Evolutionary conservation across 2,113 vertebrate species (phyloP).

Genomic region (Globicephala melas): DNA sequence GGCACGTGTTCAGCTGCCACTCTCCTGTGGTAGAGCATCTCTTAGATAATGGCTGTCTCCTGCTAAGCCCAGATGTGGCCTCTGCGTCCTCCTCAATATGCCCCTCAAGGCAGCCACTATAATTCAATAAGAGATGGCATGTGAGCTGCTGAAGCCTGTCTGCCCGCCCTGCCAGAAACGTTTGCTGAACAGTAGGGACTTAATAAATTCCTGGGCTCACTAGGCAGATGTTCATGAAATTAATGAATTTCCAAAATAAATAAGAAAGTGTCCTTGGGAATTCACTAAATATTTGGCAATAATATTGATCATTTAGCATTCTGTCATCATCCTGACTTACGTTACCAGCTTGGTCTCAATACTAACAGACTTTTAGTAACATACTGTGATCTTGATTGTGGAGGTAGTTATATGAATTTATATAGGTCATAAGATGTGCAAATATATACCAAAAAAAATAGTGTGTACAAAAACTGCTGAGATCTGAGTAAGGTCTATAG

Average conservation of each 20-base stretch:
- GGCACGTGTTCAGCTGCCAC: background rate
- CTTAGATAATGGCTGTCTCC: background rate
- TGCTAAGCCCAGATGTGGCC: conserved; percentile 39
- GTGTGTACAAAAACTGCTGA: background rate
- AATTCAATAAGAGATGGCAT: conserved; percentile 10
- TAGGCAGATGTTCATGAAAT: conserved; percentile 42
- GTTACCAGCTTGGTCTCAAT: background rate
- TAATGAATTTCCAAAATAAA: conserved; percentile 52
- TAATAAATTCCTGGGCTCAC: conserved; percentile 40
- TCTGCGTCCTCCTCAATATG: background rate
- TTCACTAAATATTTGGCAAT: background rate
- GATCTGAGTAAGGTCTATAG: background rate
- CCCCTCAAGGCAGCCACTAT: background rate
- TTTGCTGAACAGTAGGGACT: conserved; percentile 27
- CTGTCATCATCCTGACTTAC: conserved; percentile 8
- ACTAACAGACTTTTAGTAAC: background rate
- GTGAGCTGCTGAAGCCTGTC: background rate
- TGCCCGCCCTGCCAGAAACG: background rate
- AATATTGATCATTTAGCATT: conserved; percentile 27
- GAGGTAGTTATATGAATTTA: background rate
- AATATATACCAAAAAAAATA: background rate
- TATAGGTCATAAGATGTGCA: background rate
- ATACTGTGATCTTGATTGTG: background rate
- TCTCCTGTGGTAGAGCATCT: accelerated
- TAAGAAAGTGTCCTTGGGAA: conserved; percentile 14